Base-by-base conservation (phyloP, 2,888 invertebrate species). In the Teinopalpus imperialis region DNA sequence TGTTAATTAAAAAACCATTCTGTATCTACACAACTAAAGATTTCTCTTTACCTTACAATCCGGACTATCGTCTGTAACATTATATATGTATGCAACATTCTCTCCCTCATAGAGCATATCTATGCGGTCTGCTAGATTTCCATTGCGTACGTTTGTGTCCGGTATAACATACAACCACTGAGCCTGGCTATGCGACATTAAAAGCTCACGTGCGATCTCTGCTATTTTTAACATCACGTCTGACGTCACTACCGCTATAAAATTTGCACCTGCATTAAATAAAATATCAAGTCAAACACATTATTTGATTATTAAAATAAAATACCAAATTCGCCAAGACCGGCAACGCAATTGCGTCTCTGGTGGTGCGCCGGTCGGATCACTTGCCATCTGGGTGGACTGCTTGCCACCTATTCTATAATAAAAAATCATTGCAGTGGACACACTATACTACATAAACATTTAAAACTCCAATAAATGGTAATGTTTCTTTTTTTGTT, bases 91-190 rank as follows among this genome's bases (percentile, higher is more conserved):
- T 0, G 95, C 95, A 4, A 96, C 80, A 69, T 96, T 95, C 59
- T 94, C 94, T 0, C 96, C 96, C 68, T 96, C 96, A 7, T 85
- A 87, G 14, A 94, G 74, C 0, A 92, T 75, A 52, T 90, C 89
- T 27, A 91, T 81, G 13, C 93, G 86, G 9, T 80, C 79, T 0
- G 90, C 74, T 2, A 93, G 66, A 60, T 93, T 91, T 0, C 83
- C 81, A 2, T 80, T 75, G 2, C 74, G 74, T 0, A 59, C 64
- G 43, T 89, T 76, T 0, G 91, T 91, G 45, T 94, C 93, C 0
- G 93, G 90, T 37, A 95, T 83, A 23, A 95, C 86, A 66, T 94
- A 96, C n/a, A 96, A 70, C 96, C 96, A 96, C 66, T 96, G 95
- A 51, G 92, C 94, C 57, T 85, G 89, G 0, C 94, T 93, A 60